Base-by-base conservation (phyloP, 2,888 invertebrate genomes). In the Temnothorax ravouxi region DNA sequence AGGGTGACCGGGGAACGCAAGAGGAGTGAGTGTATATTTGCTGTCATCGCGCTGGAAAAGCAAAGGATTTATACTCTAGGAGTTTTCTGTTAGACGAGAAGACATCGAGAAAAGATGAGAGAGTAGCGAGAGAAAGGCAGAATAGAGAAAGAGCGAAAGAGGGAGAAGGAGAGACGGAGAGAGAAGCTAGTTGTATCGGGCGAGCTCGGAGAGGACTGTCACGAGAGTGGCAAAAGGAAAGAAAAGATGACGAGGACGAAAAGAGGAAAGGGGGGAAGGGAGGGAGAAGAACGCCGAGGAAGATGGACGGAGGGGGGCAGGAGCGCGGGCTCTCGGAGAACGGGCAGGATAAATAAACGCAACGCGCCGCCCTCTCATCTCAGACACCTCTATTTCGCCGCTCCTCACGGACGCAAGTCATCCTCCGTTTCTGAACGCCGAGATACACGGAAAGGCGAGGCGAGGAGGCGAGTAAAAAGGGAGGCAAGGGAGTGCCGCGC, bases 301-400 rank as follows among this genome's bases (percentile, higher is more conserved):
- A 61, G 72, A 66, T 66, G 84, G 64, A 66, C 66, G 50, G 72
- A 66, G 41, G 21, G n/a, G 66, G 25, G 56, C 66, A 67, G 59
- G 67, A 69, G 38, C 71, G 85, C 77, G 86, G 86, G 90, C 83
- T 84, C 87, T 87, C 86, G 87, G 89, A 74, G 74, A 89, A 89
- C 93, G 90, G 93, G 92, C 92, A 94, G 93, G 94, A 93, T 94
- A 94, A 94, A 94, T 94, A 94, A 94, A 93, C 93, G 93, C 93
- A 92, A 92, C 92, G 91, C 89, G 93, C 94, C 93, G 94, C 94
- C 94, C 93, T 94, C 94, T 94, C 94, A 94, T 94, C 93, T 94
- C 88, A 91, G 89, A 93, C 94, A 92, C 93, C 93, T 93, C 93
- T 93, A 92, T 94, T 93, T 92, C 92, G 90, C 93, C 92, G 92